phyloP scores from a whole-genome alignment of 2,113 vertebrate species.

The Gobio gobio region DNA sequence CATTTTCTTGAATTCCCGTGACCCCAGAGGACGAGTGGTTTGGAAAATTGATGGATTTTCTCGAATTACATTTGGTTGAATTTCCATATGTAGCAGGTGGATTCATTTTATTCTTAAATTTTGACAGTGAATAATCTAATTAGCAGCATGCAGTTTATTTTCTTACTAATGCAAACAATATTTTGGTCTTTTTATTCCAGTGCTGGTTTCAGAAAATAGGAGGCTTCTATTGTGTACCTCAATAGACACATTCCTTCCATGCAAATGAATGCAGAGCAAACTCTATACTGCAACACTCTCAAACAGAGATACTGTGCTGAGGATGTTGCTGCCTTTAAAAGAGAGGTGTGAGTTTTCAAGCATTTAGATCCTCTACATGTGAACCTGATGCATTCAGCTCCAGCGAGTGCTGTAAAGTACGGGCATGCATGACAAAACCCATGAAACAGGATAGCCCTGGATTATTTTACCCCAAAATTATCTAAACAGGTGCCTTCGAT shows the following conservation, averaged over 20 bases:
- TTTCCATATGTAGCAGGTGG: background rate
- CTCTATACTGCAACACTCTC: background rate
- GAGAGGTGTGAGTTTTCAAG: slow-evolving; percentile 24
- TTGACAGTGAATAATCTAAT: background rate
- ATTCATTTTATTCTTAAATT: too few species aligned
- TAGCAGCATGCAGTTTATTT: background rate
- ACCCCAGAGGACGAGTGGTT: background rate
- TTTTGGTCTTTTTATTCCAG: background rate
- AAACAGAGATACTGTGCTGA: slow-evolving; percentile 1
- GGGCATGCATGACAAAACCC: slow-evolving; percentile 38
- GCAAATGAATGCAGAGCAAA: background rate
- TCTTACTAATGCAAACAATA: background rate
- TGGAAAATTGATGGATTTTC: background rate
- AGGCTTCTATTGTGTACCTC: background rate
- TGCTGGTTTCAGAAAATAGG: background rate
- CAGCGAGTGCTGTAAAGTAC: slow-evolving; percentile 18
- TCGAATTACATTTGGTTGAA: background rate
- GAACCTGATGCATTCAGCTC: slow-evolving; percentile 11
- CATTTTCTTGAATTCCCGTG: background rate
- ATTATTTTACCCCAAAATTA: slow-evolving; percentile 52
- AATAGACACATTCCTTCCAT: background rate
- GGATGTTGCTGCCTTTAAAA: background rate
- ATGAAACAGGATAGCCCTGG: slow-evolving; percentile 38
- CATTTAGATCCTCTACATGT: background rate
- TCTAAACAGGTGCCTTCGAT: slow-evolving; percentile 51